A percentile compares a stretch with the other conserved stretches of the same genome.
Conservation (phyloP, 2,113 vertebrate genomes). For the Corythoichthys haematopterus region DNA sequence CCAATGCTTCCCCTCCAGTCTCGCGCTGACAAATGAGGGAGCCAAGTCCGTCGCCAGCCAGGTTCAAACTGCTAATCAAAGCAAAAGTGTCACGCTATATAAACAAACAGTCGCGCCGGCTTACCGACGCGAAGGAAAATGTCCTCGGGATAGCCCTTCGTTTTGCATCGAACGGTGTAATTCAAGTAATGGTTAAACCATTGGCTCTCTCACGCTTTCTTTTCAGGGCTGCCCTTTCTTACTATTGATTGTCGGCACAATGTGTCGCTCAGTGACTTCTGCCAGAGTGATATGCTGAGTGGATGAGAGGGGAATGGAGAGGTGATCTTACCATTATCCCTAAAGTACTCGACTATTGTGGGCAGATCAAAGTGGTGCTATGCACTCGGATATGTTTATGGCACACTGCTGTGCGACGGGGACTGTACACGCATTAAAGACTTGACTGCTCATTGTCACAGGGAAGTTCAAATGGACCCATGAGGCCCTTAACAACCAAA, state of each 20-base stretch:
- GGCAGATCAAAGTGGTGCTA: slow-evolving; percentile 54
- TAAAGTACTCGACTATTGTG: slow-evolving; percentile 45
- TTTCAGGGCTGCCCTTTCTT: slow-evolving; percentile 41
- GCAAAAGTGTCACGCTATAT: not conserved
- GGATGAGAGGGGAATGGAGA: slow-evolving; percentile 42
- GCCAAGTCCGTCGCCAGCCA: slow-evolving; percentile 45
- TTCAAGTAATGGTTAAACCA: slow-evolving; percentile 23
- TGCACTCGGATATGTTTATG: slow-evolving; percentile 26
- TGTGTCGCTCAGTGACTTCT: slow-evolving; percentile 36
- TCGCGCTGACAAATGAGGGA: slow-evolving; percentile 24
- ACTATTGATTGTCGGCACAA: slow-evolving; percentile 38
- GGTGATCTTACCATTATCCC: slow-evolving; percentile 51
- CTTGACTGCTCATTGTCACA: slow-evolving; percentile 36
- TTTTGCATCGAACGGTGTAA: slow-evolving; percentile 7
- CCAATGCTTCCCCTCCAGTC: slow-evolving; percentile 40
- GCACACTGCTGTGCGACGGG: slow-evolving; percentile 20
- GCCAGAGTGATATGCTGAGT: slow-evolving; percentile 36
- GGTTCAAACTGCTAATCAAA: slow-evolving; percentile 46
- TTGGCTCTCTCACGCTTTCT: slow-evolving; percentile 35
- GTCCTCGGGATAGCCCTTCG: slow-evolving; percentile 8
- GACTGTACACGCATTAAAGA: slow-evolving; percentile 54
- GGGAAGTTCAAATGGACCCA: slow-evolving; percentile 42
- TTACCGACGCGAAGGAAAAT: slow-evolving; percentile 5
- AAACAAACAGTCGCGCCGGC: slow-evolving; percentile 26
- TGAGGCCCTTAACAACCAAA: slow-evolving; percentile 19